These are phyloP conservation scores for Callitettix versicolor DNA, from an alignment of 1,140 invertebrate genomes.

Conservation along the genomic window DNA sequence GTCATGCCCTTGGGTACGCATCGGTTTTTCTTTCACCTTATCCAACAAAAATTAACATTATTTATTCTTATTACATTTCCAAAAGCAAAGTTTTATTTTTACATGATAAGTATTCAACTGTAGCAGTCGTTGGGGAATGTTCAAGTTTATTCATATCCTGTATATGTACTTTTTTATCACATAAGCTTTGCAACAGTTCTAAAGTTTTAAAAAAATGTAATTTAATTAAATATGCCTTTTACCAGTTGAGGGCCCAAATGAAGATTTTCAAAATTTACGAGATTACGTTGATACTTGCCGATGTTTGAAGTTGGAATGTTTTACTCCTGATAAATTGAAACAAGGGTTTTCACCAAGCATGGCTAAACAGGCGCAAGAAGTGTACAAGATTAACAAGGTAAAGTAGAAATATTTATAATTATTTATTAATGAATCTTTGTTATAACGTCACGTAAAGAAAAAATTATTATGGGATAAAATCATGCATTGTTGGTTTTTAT, in stretches of 20 bases:
- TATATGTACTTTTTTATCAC: no score
- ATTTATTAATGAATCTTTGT: not conserved
- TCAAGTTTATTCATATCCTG: no score
- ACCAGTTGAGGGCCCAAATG: slow-evolving; percentile 82
- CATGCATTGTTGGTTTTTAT: not conserved
- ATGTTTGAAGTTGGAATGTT: slow-evolving; percentile 57
- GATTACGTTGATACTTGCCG: slow-evolving; percentile 80
- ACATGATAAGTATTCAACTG: no score
- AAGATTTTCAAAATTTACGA: slow-evolving; percentile 73
- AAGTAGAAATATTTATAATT: not conserved
- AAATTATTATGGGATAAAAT: not conserved
- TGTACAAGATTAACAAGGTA: slow-evolving; percentile 65
- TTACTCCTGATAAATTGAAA: slow-evolving; percentile 48
- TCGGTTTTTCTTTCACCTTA: no score
- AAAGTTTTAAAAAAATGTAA: no score
- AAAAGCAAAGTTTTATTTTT: no score
- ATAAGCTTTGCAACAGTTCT: not conserved
- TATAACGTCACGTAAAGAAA: not conserved
- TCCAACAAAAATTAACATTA: no score
- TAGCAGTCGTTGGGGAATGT: no score
- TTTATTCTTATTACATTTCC: no score
- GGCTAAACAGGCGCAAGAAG: slow-evolving; percentile 59
- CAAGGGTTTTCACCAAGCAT: slow-evolving; percentile 69
- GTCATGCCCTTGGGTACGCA: no score
- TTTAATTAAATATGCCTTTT: slow-evolving; percentile 11